Percentiles rank a stretch among this genome's conserved stretches.
phyloP scores from a whole-genome alignment of 2,113 vertebrate genomes.

The Donacobius atricapilla region DNA sequence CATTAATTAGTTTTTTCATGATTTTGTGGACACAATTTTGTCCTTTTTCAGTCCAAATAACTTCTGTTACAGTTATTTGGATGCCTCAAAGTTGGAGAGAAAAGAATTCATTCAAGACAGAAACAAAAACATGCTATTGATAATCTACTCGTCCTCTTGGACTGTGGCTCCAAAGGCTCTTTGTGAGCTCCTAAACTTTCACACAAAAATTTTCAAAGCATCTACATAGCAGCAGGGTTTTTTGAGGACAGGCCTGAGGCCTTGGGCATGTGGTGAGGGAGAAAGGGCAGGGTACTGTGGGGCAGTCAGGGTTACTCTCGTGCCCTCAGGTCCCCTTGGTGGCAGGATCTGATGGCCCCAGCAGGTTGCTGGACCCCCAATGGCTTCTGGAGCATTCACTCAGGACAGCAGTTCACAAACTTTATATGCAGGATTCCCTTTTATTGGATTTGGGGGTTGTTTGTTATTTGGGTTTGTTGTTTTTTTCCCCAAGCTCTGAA shows the following conservation, averaged over 20 bases:
- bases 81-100: neutral
- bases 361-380: neutral
- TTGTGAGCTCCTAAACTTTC: neutral
- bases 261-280: neutral
- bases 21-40: neutral
- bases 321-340: neutral
- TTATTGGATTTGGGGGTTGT: neutral
- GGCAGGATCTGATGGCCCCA: neutral
- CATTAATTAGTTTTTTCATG: neutral
- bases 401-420: neutral
- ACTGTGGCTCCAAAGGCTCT: neutral
- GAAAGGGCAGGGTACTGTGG: rapidly evolving
- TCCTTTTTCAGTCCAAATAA: neutral
- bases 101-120: slow-evolving; percentile 1
- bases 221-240: neutral
- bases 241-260: neutral
- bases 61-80: neutral
- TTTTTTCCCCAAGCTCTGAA: neutral
- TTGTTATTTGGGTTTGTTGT: neutral
- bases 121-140: neutral
- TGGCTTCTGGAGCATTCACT: neutral
- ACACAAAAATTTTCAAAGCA: neutral
- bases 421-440: neutral
- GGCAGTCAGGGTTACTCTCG: rapidly evolving
- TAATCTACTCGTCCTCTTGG: neutral